Percentiles rank a stretch among this genome's conserved stretches.
Conservation (phyloP, 2,888 invertebrate genomes). For the Apodemia mormo region DNA sequence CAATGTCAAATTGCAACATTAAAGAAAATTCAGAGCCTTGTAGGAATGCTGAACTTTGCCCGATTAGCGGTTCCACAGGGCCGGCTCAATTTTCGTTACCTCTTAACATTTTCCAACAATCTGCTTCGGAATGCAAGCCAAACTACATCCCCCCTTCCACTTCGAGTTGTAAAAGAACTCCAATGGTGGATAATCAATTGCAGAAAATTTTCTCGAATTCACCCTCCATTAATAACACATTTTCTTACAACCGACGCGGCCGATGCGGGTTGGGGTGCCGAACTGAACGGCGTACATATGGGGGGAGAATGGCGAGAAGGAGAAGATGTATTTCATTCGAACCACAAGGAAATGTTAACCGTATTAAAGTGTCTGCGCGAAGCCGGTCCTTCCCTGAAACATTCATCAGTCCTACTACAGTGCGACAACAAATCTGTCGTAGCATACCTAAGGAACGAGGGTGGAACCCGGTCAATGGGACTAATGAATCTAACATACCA, state of each 20-base stretch:
- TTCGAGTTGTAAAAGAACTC: no score
- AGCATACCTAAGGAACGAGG: conserved; percentile 42
- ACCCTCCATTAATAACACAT: conserved; percentile 13
- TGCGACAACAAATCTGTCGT: conserved; percentile 42
- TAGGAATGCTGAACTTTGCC: no score
- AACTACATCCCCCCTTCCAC: no score
- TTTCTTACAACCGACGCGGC: conserved; percentile 34
- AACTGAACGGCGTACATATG: conserved; percentile 29
- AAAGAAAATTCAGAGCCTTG: no score
- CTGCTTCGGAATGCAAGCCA: no score
- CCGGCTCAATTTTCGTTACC: no score
- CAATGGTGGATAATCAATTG: no score
- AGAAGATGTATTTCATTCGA: conserved; percentile 34
- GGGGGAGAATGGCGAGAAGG: conserved; percentile 29
- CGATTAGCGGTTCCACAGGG: conserved; percentile 19
- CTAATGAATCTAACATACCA: no score
- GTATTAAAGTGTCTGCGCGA: conserved; percentile 30
- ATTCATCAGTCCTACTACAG: conserved; percentile 33
- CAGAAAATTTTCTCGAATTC: no score
- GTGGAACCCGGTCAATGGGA: conserved; percentile 44
- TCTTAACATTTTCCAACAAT: no score
- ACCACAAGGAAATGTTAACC: conserved; percentile 37
- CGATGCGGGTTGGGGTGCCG: conserved; percentile 38
- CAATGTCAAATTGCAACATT: no score
- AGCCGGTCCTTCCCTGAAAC: conserved; percentile 21